These are phyloP conservation scores for Ceryle rudis DNA, from an alignment of 2,797 vertebrate genomes.

Conservation along the genomic window DNA sequence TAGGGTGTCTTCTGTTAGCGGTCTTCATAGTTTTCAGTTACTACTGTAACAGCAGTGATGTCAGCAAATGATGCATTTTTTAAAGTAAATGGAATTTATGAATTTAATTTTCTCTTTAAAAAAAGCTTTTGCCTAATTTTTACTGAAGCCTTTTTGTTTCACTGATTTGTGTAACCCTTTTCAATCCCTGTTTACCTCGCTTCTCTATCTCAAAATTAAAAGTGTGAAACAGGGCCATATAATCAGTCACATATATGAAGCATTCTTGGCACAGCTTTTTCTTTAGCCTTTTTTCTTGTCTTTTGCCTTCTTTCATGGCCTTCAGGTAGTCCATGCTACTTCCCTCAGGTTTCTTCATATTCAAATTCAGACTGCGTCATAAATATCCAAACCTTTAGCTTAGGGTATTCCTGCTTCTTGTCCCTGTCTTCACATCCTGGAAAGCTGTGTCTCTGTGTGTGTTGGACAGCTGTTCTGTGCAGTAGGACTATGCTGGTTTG, in stretches of 20 bases:
- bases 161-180: background rate
- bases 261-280: background rate
- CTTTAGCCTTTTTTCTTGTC: background rate
- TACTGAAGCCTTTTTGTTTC: background rate
- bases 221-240: background rate
- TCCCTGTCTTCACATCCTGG: background rate
- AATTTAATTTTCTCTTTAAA: background rate
- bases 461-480: background rate
- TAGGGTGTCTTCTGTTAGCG: background rate
- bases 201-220: background rate
- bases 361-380: background rate
- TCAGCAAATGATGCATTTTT: background rate
- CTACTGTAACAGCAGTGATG: background rate
- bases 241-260: background rate
- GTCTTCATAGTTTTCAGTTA: background rate
- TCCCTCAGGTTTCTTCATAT: background rate
- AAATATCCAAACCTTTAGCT: background rate
- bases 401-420: background rate
- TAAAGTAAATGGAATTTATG: background rate
- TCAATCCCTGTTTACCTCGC: background rate
- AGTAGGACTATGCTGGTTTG: background rate
- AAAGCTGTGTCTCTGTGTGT: rapidly evolving
- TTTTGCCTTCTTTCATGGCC: background rate
- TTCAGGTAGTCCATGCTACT: background rate
- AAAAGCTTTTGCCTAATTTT: background rate